These are phyloP conservation scores for Volucella bombylans DNA, from an alignment of 2,888 invertebrate species.

Conservation along the genomic window DNA sequence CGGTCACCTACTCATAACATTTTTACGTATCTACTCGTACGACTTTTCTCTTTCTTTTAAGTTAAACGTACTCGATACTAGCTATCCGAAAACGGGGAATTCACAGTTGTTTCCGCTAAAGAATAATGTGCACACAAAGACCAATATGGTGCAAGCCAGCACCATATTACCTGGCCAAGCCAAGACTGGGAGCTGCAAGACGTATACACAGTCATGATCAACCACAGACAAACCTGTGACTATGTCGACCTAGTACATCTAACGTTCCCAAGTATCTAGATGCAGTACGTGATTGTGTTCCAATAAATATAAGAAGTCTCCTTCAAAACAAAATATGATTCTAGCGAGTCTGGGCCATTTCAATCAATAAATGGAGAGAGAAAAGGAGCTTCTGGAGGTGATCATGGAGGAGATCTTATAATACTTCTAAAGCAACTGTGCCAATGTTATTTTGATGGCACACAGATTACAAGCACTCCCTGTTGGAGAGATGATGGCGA, in stretches of 20 bases:
- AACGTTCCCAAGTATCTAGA: constrained; percentile 27
- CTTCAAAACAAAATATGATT: constrained; percentile 33
- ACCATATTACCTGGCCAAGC: constrained; percentile 30
- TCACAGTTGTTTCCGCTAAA: constrained; percentile 62
- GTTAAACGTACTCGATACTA: not conserved
- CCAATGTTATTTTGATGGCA: constrained; percentile 50
- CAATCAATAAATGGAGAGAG: not conserved
- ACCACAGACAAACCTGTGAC: constrained; percentile 31
- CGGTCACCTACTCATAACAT: constrained; percentile 69
- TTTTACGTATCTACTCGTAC: constrained; percentile 40
- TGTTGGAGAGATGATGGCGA: not conserved
- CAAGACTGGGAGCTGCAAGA: not conserved
- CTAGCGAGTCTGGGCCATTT: constrained; percentile 6
- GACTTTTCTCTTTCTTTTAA: constrained; percentile 25
- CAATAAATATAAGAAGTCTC: constrained; percentile 9
- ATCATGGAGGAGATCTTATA: constrained; percentile 12
- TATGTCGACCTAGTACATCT: constrained; percentile 14
- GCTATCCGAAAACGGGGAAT: constrained; percentile 58
- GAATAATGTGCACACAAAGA: constrained; percentile 32
- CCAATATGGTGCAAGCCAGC: constrained; percentile 55
- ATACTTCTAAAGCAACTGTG: constrained; percentile 1
- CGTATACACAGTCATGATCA: constrained; percentile 20
- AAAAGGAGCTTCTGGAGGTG: constrained; percentile 2
- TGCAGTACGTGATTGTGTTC: not conserved
- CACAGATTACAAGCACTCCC: constrained; percentile 43